Percentiles rank a stretch among this genome's conserved stretches.
phyloP scores from a whole-genome alignment of 2,888 invertebrate species.

The Caenorhabditis imperialis region DNA sequence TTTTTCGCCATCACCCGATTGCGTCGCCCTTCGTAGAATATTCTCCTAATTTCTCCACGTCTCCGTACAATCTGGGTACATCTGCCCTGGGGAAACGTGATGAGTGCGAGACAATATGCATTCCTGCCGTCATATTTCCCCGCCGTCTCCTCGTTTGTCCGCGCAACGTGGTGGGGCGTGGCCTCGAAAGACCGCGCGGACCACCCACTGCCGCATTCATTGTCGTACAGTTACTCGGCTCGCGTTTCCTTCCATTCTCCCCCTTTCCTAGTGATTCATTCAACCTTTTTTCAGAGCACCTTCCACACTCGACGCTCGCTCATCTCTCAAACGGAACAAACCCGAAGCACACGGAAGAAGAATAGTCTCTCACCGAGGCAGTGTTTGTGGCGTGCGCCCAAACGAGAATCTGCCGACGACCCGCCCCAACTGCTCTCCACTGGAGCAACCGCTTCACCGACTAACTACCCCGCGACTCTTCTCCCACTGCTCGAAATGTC shows the following conservation, averaged over 20 bases:
- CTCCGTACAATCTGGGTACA: slow-evolving; percentile 34
- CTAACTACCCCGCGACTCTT: slow-evolving; percentile 54
- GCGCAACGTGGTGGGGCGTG: slow-evolving; percentile 35
- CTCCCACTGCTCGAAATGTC: slow-evolving; percentile 29
- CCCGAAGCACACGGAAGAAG: slow-evolving; percentile 46
- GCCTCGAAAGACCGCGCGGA: slow-evolving; percentile 10
- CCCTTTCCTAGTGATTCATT: slow-evolving; percentile 22
- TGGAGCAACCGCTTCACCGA: slow-evolving; percentile 24
- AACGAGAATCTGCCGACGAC: slow-evolving; percentile 51
- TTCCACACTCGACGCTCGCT: slow-evolving; percentile 17
- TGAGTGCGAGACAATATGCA: slow-evolving; percentile 29
- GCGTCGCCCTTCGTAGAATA: not conserved
- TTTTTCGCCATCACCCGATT: not conserved
- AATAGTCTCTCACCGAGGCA: slow-evolving; percentile 39
- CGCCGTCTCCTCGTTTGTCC: slow-evolving; percentile 24
- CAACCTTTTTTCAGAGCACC: slow-evolving; percentile 31
- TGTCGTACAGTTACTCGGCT: not conserved
- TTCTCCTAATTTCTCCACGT: not conserved
- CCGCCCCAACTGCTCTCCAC: not conserved
- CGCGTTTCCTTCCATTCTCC: slow-evolving; percentile 2
- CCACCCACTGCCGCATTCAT: slow-evolving; percentile 11
- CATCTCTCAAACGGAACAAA: slow-evolving; percentile 54
- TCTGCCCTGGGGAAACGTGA: slow-evolving; percentile 22
- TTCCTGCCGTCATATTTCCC: slow-evolving; percentile 18
- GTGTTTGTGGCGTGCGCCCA: slow-evolving; percentile 58